Evolutionary conservation across 2,888 invertebrate genomes (phyloP).

Genomic region (Chrysolina haemoptera): DNA sequence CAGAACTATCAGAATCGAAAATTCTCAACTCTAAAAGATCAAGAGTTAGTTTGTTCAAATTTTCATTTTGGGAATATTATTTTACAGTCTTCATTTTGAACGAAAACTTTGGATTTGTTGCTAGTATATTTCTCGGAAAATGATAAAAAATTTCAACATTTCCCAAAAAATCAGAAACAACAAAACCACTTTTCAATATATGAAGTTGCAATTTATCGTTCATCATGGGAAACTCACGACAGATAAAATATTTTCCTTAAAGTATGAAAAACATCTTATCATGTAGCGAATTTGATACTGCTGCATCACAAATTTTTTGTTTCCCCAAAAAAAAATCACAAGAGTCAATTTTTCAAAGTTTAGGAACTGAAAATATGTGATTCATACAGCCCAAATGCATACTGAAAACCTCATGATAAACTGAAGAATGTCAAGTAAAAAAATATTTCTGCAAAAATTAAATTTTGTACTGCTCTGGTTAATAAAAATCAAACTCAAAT

Average conservation of each 20-base stretch:
- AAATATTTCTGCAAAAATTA: background rate
- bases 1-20: conserved; percentile 9
- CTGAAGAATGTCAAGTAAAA: background rate
- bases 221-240: background rate
- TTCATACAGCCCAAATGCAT: conserved; percentile 11
- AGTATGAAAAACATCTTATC: conserved; percentile 22
- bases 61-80: background rate
- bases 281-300: background rate
- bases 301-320: conserved; percentile 3
- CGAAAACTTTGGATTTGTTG: background rate
- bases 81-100: background rate
- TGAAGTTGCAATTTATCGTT: background rate
- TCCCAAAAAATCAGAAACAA: conserved; percentile 11
- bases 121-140: conserved; percentile 13
- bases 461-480: background rate
- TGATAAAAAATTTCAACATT: conserved; percentile 30
- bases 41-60: background rate
- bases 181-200: conserved; percentile 4
- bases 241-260: background rate
- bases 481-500: background rate
- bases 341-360: conserved; percentile 29
- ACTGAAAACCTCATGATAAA: background rate
- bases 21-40: conserved; percentile 11
- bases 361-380: conserved; percentile 25
- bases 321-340: conserved; percentile 29